Percentiles rank a stretch among this genome's conserved stretches.
These are phyloP conservation scores for Neuroscelio doddi DNA, from an alignment of 2,888 invertebrate species.

Conservation along the genomic window DNA sequence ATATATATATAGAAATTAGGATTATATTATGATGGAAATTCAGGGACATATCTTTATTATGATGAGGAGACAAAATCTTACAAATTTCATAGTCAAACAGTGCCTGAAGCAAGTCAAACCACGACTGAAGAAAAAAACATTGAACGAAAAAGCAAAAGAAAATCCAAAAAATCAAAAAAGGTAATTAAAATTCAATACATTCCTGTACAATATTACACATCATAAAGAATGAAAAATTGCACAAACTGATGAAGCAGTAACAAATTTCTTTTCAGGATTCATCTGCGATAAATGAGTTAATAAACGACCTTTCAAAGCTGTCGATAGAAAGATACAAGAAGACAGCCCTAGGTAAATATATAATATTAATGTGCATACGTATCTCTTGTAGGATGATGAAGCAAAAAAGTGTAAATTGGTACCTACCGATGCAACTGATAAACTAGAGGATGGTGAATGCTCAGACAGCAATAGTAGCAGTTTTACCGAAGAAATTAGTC, in stretches of 20 bases:
- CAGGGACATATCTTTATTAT: slow-evolving; percentile 88
- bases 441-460: slow-evolving; percentile 80
- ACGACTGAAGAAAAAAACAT: slow-evolving; percentile 16
- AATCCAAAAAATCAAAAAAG: slow-evolving; percentile 53
- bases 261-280: slow-evolving; percentile 61
- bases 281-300: slow-evolving; percentile 66
- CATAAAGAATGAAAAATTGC: slow-evolving; percentile 11
- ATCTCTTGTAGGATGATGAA: slow-evolving; percentile 67
- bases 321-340: slow-evolving; percentile 63
- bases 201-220: too few relatives aligned
- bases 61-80: slow-evolving; percentile 84
- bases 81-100: slow-evolving; percentile 86
- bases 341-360: slow-evolving; percentile 58
- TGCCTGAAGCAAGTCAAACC: slow-evolving; percentile 62
- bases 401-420: slow-evolving; percentile 60
- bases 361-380: slow-evolving; percentile 42
- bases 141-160: slow-evolving; percentile 56
- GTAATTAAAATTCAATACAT: too few relatives aligned
- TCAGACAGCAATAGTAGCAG: slow-evolving; percentile 73
- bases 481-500: slow-evolving; percentile 51
- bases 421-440: slow-evolving; percentile 51
- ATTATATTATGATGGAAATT: slow-evolving; percentile 90
- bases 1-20: slow-evolving; percentile 88
- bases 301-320: slow-evolving; percentile 65
- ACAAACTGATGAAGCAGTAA: slow-evolving; percentile 22